Evolutionary conservation across 2,888 invertebrate genomes (phyloP).

Genomic region (Enoplolaimus lenunculus): DNA sequence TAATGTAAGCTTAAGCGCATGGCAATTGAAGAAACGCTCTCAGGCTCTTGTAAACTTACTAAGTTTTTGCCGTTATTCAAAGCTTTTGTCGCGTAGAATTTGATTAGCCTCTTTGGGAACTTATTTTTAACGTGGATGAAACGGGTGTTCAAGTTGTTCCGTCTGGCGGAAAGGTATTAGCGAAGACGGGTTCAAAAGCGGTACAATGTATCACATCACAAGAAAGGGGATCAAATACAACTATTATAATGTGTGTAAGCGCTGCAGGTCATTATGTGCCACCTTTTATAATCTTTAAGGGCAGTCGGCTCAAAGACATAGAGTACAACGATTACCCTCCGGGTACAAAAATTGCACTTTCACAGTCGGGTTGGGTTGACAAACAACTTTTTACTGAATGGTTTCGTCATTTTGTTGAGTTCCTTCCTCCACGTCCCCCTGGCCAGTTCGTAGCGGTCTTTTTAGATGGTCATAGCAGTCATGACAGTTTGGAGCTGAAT

Average conservation of each 20-base stretch:
- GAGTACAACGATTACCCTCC: not conserved
- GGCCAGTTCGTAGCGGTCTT: no score
- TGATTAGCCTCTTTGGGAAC: not conserved
- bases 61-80: no score
- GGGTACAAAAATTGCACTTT: not conserved
- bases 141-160: not conserved
- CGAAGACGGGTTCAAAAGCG: not conserved
- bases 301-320: not conserved
- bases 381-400: not conserved
- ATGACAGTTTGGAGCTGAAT: no score
- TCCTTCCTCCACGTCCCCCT: no score
- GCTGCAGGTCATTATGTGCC: slow-evolving; percentile 5
- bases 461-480: no score
- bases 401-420: no score
- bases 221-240: slow-evolving; percentile 2
- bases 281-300: slow-evolving; percentile 2
- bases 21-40: no score
- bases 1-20: no score
- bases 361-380: not conserved
- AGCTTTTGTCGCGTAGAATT: no score
- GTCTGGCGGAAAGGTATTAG: not conserved
- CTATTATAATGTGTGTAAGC: not conserved
- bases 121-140: slow-evolving; percentile 3
- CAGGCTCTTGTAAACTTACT: no score
- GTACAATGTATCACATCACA: not conserved